Evolutionary conservation across 2,113 vertebrate species (phyloP), one percentile per base, ranked within the genome.

Genomic region (Suncus etruscus): DNA sequence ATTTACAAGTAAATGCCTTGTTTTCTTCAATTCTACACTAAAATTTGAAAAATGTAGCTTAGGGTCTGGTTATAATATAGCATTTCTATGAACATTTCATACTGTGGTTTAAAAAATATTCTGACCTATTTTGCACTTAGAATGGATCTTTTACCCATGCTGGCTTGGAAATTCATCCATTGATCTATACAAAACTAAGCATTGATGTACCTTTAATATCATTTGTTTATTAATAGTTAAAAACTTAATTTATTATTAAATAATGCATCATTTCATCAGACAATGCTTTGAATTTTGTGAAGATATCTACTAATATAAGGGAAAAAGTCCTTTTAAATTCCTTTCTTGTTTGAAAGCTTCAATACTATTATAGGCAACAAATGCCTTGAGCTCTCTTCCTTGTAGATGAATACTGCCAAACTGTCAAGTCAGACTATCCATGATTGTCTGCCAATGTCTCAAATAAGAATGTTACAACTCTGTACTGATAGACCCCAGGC

Each of bases 231-330:
- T 25, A 51, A 8, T 32, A 70, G 25, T 16, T 75, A n/a, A 72
- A 61, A 31, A 47, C 66, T 48, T 66, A 47, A 83, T 75, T 31
- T 3, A 50, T 51, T 88, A 72, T 87, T 58, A 88, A 65, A 73
- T 61, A 73, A 82, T 25, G 5, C 18, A 58, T 54, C 81, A 90
- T 86, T 66, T 87, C 31, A 83, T 88, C 32, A 95, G 66, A 79
- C 82, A 65, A 83, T 6, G 11, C 31, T 70, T 31, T 74, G 29
- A 32, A 9, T 66, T 50, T 77, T 39, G 14, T 15, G n/a, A 78
- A 14, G 16, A 25, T 10, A 20, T 58, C 16, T 47, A 48, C 4
- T 27, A 10, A 2, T 20, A n/a, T 3, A 39, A 39, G 39, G 51
- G 24, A 4, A 39, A 1, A 90, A 74, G 31, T 27, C 65, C 75